Base-by-base conservation (phyloP, 2,113 vertebrate species). In the Bolborhynchus lineola region DNA sequence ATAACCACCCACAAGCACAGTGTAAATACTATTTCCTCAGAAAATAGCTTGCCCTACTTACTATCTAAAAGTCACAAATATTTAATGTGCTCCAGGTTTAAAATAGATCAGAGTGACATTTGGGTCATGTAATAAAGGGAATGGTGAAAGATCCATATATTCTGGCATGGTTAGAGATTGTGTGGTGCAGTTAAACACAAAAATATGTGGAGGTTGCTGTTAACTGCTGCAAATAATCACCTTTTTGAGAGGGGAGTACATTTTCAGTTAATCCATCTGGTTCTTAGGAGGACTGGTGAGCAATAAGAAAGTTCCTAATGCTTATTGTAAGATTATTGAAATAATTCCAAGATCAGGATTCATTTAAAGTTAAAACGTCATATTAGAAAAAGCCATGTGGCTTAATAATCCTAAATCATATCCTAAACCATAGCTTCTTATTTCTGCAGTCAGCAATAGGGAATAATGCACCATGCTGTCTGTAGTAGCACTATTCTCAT, bases 1-100 rank as follows among this genome's bases (percentile, higher is more conserved):
- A 50, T 60, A 92, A 60, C 59, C 47, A 2, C 74, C 71, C 67
- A 62, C 50, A 50, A 2, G 14, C 42, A 77, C 16, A 47, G 82
- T 67, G 82, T 67, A 90, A 93, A 96, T 88, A 91, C 62, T 92
- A 74, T 69, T 95, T 91, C 50, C 84, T 90, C 70, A 71, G 80
- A 94, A 96, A 95, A 75, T 83, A 89, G 33, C 90, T 90, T 90
- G 86, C 71, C 93, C 94, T 91, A 86, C 72, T 90, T 95, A n/a
- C 87, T 90, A 50, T 85, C 60, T 84, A 70, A 95, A 93, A 82
- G 63, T 72, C 69, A 82, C 92, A 94, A 96, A 91, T 94, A 95
- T 95, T 96, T 90, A 59, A 94, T 84, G 82, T 55, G 57, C 31
- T 0, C 0, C 41, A 9, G 44, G 59, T 70, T 94, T 91, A 60